Conservation (phyloP, 2,113 vertebrate genomes). For the Megatriorchis doriae region DNA sequence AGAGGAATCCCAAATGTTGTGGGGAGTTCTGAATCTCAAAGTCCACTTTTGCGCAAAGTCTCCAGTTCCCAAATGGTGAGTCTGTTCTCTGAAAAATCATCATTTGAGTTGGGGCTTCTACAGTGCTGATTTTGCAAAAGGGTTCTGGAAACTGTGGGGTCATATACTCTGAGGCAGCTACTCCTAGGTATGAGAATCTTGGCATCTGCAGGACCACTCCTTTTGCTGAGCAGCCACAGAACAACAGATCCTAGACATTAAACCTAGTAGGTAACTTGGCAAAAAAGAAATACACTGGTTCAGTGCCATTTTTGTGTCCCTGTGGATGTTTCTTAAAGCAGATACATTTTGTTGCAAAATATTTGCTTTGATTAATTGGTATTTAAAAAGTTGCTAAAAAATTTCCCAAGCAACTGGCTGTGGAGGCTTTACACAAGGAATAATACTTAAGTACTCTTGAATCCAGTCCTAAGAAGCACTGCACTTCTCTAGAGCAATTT, state of each 20-base stretch:
- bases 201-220: background rate
- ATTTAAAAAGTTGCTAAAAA: background rate
- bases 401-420: background rate
- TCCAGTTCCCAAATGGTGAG: background rate
- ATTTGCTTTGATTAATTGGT: background rate
- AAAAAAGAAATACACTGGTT: background rate
- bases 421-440: background rate
- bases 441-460: background rate
- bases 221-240: background rate
- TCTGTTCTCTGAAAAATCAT: background rate
- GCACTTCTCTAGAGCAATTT: background rate
- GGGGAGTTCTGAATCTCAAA: background rate
- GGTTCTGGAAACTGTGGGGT: background rate
- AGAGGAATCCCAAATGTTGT: background rate
- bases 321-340: background rate
- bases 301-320: background rate
- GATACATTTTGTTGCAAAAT: accelerated
- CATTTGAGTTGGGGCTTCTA: background rate
- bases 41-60: background rate
- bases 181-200: background rate
- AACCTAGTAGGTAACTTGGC: background rate
- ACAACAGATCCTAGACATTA: background rate
- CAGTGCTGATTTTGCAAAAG: background rate
- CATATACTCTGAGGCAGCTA: background rate
- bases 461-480: background rate